These are phyloP conservation scores for Rhabdomys pumilio DNA, from an alignment of 2,797 vertebrate species.

Conservation along the genomic window DNA sequence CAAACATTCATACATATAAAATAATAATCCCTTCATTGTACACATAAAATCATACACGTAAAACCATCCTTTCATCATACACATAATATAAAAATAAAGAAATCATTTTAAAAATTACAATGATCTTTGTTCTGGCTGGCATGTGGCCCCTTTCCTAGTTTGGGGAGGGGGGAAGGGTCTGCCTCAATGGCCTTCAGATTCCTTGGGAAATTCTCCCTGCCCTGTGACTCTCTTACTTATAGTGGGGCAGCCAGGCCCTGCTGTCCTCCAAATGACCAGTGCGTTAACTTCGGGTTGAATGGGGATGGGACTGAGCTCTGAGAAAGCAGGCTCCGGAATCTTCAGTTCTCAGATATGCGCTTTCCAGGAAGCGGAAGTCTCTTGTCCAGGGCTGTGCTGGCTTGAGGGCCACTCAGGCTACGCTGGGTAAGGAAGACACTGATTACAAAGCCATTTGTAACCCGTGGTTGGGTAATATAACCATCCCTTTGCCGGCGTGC, in stretches of 20 bases:
- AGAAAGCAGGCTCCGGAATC: neutral
- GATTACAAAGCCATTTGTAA: conserved; percentile 48
- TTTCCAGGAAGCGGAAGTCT: neutral
- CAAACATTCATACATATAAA: neutral
- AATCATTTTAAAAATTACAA: neutral
- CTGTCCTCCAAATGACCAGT: neutral
- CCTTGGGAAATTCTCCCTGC: neutral
- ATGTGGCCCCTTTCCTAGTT: neutral
- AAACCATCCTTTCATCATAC: neutral
- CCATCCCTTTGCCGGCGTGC: conserved; percentile 71
- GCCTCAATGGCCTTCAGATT: neutral
- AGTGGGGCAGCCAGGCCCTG: rapidly evolving
- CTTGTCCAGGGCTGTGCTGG: neutral
- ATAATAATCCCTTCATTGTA: neutral
- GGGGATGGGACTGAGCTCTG: neutral
- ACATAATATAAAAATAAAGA: neutral
- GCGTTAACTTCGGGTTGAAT: neutral
- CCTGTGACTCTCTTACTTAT: neutral
- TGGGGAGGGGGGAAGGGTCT: rapidly evolving
- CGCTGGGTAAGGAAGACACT: neutral
- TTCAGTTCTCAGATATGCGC: neutral
- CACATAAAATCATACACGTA: neutral
- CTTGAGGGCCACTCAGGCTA: neutral
- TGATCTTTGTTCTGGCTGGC: neutral
- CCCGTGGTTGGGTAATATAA: conserved; percentile 38